phyloP scores from a whole-genome alignment of 2,797 vertebrate genomes.

The Dermochelys coriacea region DNA sequence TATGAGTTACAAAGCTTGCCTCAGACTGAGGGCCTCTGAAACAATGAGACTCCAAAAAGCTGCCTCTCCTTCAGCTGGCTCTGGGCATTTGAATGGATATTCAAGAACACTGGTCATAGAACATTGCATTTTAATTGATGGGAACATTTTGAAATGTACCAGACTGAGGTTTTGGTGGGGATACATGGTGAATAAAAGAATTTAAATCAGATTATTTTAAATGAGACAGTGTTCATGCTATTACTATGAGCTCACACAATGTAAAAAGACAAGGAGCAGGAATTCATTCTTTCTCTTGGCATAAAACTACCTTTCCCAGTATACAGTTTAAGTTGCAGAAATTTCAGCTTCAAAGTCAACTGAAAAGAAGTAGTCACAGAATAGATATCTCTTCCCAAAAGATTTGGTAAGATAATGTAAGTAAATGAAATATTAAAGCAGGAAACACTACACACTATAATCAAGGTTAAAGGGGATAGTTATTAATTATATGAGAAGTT shows the following conservation, averaged over 20 bases:
- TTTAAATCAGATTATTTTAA: slow-evolving; percentile 7
- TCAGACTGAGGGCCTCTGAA: neutral
- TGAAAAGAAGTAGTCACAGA: neutral
- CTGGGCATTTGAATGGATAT: neutral
- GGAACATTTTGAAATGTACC: neutral
- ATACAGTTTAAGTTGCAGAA: neutral
- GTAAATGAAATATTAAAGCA: neutral
- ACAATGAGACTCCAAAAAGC: neutral
- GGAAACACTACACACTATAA: neutral
- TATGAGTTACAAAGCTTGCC: neutral
- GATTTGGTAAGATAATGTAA: neutral
- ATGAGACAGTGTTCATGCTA: neutral
- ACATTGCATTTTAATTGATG: neutral
- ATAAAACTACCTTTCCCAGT: neutral
- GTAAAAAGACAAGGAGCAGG: neutral
- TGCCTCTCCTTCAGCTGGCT: neutral
- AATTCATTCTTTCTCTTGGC: neutral
- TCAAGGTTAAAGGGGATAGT: neutral
- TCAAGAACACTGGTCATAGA: neutral
- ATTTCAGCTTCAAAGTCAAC: neutral
- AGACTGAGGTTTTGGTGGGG: neutral
- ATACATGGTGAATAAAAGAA: accelerated
- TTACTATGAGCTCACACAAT: neutral
- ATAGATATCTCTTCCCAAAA: neutral
- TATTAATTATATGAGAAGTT: neutral